A percentile compares a stretch with the other conserved stretches of the same genome.
These are phyloP conservation scores for Pachycephala philippinensis DNA, from an alignment of 2,113 vertebrate genomes.

Conservation along the genomic window DNA sequence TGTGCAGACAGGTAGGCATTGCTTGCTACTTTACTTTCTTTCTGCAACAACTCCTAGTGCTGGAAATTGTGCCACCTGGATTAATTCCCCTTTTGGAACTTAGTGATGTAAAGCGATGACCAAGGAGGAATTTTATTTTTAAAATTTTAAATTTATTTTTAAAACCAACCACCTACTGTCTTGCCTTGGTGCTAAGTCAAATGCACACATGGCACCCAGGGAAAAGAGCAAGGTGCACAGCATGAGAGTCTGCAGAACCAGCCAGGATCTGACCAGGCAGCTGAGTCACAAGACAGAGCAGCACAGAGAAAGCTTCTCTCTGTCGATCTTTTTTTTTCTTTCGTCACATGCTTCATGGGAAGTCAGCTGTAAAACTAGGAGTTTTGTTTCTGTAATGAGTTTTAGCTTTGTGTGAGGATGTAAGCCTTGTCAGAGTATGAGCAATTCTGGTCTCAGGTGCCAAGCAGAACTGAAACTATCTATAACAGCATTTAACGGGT, in stretches of 20 bases:
- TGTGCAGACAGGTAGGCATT: not conserved
- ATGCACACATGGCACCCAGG: not conserved
- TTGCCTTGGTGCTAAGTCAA: not conserved
- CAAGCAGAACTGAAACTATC: not conserved
- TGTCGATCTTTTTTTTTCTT: not conserved
- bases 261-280: not conserved
- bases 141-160: not conserved
- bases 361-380: conserved; percentile 27
- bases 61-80: not conserved
- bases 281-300: conserved; percentile 7
- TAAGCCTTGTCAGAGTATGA: not conserved
- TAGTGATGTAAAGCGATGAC: not conserved
- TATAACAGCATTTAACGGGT: not conserved
- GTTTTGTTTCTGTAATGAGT: not conserved
- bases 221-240: not conserved
- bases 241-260: not conserved
- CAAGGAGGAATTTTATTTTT: not conserved
- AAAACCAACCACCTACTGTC: not conserved
- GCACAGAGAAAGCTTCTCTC: not conserved
- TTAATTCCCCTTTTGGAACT: not conserved
- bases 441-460: not conserved
- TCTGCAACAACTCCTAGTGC: not conserved
- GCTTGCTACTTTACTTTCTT: not conserved
- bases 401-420: not conserved
- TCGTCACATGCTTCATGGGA: conserved; percentile 29